A percentile compares a stretch with the other conserved stretches of the same genome.
Conservation (phyloP, 2,113 vertebrate species). For the Crotalus tigris region DNA sequence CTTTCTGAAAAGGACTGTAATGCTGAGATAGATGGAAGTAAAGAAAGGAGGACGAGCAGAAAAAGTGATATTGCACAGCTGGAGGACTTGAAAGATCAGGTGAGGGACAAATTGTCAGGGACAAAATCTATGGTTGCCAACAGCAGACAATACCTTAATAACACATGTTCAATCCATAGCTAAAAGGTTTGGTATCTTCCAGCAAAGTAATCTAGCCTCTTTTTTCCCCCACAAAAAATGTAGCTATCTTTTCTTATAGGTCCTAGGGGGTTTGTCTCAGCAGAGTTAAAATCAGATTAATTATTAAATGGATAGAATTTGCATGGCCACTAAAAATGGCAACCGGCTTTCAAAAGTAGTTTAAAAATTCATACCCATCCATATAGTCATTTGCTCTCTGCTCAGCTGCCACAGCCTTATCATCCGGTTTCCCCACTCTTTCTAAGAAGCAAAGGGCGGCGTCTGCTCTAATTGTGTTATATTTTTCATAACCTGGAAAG, state of each 20-base stretch:
- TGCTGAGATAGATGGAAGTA: too few species aligned
- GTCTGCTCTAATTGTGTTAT: constrained; percentile 95
- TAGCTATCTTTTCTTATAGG: too few species aligned
- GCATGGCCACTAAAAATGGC: not conserved
- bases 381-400: constrained; percentile 96
- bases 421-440: constrained; percentile 92
- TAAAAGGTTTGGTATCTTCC: not conserved
- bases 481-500: constrained; percentile 93
- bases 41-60: too few species aligned
- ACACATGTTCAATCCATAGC: too few species aligned
- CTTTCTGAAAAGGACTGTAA: too few species aligned
- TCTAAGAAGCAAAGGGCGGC: constrained; percentile 92
- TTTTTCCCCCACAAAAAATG: too few species aligned
- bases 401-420: constrained; percentile 96
- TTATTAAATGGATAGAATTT: not conserved
- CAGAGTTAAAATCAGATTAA: not conserved
- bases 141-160: too few species aligned
- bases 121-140: too few species aligned
- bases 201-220: not conserved
- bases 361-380: constrained; percentile 80
- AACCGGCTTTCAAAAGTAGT: not conserved
- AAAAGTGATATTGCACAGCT: too few species aligned
- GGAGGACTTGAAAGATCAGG: too few species aligned
- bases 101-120: too few species aligned
- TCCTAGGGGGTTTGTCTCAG: too few species aligned